Percentiles rank a stretch among this genome's conserved stretches.
phyloP scores from a whole-genome alignment of 2,113 vertebrate species.

The Ameiurus melas region DNA sequence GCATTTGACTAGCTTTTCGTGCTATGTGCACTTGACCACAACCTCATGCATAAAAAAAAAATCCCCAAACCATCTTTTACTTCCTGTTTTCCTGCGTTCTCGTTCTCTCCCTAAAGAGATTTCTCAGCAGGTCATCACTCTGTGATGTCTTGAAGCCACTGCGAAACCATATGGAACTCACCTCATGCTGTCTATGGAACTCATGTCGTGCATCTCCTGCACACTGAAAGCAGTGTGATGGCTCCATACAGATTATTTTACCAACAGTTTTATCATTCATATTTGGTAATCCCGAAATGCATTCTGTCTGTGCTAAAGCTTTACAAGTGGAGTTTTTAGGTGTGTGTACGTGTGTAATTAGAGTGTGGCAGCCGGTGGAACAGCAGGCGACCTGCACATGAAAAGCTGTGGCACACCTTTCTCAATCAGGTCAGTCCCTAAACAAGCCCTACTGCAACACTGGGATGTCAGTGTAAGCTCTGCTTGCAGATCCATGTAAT shows the following conservation, averaged over 20 bases:
- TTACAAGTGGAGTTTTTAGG: slow-evolving; percentile 9
- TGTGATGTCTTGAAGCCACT: slow-evolving; percentile 35
- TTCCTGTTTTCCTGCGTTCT: not conserved
- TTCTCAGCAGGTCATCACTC: slow-evolving; percentile 27
- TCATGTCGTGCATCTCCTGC: slow-evolving; percentile 37
- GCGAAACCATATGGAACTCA: slow-evolving; percentile 59
- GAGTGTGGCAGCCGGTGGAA: slow-evolving; percentile 45
- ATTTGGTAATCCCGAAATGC: not conserved
- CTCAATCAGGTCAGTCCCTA: slow-evolving; percentile 8
- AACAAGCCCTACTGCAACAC: not conserved
- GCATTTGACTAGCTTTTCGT: not conserved
- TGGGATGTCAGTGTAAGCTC: not conserved
- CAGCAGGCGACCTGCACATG: slow-evolving; percentile 48
- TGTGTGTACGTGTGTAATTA: slow-evolving; percentile 40
- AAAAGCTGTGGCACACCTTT: slow-evolving; percentile 40
- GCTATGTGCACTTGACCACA: slow-evolving; percentile 1
- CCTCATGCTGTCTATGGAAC: slow-evolving; percentile 50
- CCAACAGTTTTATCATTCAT: not conserved
- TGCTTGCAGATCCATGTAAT: not conserved
- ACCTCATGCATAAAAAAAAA: not conserved
- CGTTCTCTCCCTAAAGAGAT: slow-evolving; percentile 19
- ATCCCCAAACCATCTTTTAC: slow-evolving; percentile 1
- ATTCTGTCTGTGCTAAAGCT: not conserved
- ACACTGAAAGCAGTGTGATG: not conserved
- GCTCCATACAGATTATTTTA: not conserved